These are phyloP conservation scores for Laspeyria flexula DNA, from an alignment of 2,888 invertebrate genomes.

Conservation along the genomic window DNA sequence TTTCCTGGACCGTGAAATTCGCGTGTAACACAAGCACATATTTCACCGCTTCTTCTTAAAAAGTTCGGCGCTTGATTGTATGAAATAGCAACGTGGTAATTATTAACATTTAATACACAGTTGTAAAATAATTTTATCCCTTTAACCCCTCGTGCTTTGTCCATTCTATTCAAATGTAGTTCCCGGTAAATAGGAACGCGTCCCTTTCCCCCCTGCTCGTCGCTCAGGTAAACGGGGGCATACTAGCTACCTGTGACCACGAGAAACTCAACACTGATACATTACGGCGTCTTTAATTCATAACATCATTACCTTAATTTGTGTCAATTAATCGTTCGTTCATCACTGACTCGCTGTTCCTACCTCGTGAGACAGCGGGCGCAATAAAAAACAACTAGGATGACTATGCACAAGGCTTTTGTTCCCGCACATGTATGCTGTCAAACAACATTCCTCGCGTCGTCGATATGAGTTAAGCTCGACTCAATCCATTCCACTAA, in stretches of 20 bases:
- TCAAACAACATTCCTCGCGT: constrained; percentile 84
- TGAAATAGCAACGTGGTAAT: constrained; percentile 30
- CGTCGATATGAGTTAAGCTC: constrained; percentile 81
- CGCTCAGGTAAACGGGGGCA: constrained; percentile 75
- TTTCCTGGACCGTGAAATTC: constrained; percentile 67
- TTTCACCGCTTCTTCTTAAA: constrained; percentile 18
- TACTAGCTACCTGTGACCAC: constrained; percentile 76
- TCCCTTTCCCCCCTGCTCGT: constrained; percentile 65
- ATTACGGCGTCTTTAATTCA: constrained; percentile 56
- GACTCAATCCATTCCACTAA: constrained; percentile 75
- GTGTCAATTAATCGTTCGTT: constrained; percentile 36
- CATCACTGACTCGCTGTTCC: constrained; percentile 46
- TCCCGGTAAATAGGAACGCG: constrained; percentile 69
- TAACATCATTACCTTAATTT: constrained; percentile 44
- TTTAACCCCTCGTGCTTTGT: constrained; percentile 52
- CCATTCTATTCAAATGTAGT: constrained; percentile 74
- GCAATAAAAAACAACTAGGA: constrained; percentile 75
- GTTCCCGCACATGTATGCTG: constrained; percentile 84
- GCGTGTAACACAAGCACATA: constrained; percentile 46
- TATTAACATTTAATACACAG: constrained; percentile 20
- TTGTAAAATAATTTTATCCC: constrained; percentile 43
- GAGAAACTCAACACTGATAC: constrained; percentile 55
- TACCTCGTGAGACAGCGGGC: constrained; percentile 65
- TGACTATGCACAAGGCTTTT: constrained; percentile 83
- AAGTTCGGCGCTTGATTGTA: constrained; percentile 1